Evolutionary conservation across 2,113 vertebrate species (phyloP), one percentile per base, ranked within the genome.

Genomic region (Picathartes gymnocephalus): DNA sequence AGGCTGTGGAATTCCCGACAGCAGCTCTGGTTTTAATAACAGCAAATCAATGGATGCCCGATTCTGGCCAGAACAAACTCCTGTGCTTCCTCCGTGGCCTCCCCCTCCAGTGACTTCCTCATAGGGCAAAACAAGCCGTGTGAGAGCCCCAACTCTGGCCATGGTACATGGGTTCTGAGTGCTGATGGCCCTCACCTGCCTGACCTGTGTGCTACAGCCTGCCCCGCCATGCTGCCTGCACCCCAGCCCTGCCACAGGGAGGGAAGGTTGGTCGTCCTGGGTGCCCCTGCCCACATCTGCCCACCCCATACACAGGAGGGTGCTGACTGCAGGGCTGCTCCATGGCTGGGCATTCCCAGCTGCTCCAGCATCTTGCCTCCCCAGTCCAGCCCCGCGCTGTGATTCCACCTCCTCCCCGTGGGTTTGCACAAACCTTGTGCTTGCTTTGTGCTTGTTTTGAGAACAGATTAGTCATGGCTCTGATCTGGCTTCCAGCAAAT

Each of bases 391-490:
- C 83, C 81, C 1, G 18, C 0, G 40, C 91, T 1, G 69, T 88
- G 94, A 94, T 93, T 95, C 95, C 50, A 15, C 82, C 91, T 89
- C 88, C 69, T 92, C 78, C 96, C 94, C n/a, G 25, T 65, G 81
- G 95, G 86, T 74, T 93, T 97, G 96, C 93, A 95, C 91, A 95
- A 96, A 93, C 89, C 96, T 95, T 68, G 71, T 28, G 45, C 81
- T 95, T 48, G 61, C 95, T 95, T 91, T 92, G 91, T 89, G 95
- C 96, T 96, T 96, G 95, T 97, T 97, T 97, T 96, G 95, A 97
- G 96, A 97, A 97, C 84, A 85, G 95, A 97, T 97, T 97, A 97
- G 96, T 97, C 96, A 97, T 79, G 94, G 91, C 88, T 93, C 91
- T 96, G 70, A 95, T 94, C 95, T 95, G 93, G 96, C 94, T 97